phyloP scores from a whole-genome alignment of 2,888 invertebrate genomes.

The Zhengitettix transpicula region DNA sequence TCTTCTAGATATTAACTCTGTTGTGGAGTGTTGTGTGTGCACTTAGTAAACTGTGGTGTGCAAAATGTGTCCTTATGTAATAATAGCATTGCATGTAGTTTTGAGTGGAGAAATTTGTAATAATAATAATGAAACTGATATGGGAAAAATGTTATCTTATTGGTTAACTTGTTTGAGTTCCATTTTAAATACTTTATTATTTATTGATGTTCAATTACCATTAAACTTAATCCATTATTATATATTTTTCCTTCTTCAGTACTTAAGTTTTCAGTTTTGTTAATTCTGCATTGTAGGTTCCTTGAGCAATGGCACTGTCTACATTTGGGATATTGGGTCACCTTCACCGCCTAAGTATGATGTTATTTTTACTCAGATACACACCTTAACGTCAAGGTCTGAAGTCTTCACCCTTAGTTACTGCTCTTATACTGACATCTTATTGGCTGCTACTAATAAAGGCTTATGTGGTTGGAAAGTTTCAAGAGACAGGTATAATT shows the following conservation, averaged over 20 bases:
- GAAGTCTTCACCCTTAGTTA: conserved; percentile 8
- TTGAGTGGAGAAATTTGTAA: no score
- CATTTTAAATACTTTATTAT: no score
- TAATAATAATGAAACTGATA: no score
- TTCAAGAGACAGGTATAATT: neutral
- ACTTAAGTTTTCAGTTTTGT: neutral
- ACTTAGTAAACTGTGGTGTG: no score
- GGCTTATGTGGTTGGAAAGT: conserved; percentile 14
- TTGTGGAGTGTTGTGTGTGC: no score
- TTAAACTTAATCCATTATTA: no score
- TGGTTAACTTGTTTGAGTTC: no score
- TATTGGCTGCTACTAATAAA: conserved; percentile 15
- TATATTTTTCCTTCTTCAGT: neutral
- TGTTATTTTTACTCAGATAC: conserved; percentile 9
- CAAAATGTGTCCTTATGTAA: no score
- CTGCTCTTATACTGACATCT: conserved; percentile 12
- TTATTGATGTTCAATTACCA: no score
- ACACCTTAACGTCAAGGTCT: conserved; percentile 8
- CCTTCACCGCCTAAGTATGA: conserved; percentile 8
- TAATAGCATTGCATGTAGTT: no score
- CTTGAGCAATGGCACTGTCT: conserved; percentile 14
- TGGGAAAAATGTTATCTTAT: no score
- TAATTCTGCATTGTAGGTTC: conserved; percentile 13
- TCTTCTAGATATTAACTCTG: no score
- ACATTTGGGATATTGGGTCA: conserved; percentile 13